Evolutionary conservation across 2,797 vertebrate species (phyloP).

Genomic region (Craterocephalus amniculus): DNA sequence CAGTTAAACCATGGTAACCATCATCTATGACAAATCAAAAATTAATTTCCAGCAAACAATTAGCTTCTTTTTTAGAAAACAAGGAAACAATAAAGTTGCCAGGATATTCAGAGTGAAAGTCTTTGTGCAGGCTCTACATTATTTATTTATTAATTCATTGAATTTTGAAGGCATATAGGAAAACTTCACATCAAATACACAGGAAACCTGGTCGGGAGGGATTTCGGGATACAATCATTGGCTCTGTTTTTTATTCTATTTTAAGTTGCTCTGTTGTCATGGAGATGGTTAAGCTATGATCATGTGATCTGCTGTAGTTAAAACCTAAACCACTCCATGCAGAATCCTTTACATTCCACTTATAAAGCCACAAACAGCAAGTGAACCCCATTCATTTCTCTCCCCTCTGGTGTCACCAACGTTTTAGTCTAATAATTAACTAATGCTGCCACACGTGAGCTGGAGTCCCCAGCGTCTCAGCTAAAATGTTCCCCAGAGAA

Average conservation of each 20-base stretch:
- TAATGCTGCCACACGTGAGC: background rate
- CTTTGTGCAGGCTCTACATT: background rate
- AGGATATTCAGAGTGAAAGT: background rate
- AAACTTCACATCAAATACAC: slow-evolving; percentile 7
- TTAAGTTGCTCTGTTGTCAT: slow-evolving; percentile 26
- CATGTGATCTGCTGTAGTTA: slow-evolving; percentile 1
- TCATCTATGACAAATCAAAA: slow-evolving; percentile 16
- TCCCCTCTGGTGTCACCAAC: background rate
- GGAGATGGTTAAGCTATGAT: slow-evolving; percentile 2
- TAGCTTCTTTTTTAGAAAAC: background rate
- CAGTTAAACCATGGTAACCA: slow-evolving; percentile 5
- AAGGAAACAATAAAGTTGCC: background rate
- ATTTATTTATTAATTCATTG: background rate
- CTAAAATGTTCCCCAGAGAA: background rate
- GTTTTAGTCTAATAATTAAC: background rate
- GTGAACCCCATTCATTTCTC: background rate
- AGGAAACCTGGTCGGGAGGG: background rate
- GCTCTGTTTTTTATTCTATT: background rate
- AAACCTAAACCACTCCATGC: slow-evolving; percentile 8
- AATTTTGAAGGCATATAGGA: background rate
- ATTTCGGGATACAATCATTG: slow-evolving; percentile 10
- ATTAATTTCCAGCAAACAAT: background rate
- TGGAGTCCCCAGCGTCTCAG: background rate
- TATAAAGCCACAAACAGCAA: background rate
- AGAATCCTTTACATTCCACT: background rate